phyloP scores from a whole-genome alignment of 2,113 vertebrate genomes.

The Syrmaticus mikado region DNA sequence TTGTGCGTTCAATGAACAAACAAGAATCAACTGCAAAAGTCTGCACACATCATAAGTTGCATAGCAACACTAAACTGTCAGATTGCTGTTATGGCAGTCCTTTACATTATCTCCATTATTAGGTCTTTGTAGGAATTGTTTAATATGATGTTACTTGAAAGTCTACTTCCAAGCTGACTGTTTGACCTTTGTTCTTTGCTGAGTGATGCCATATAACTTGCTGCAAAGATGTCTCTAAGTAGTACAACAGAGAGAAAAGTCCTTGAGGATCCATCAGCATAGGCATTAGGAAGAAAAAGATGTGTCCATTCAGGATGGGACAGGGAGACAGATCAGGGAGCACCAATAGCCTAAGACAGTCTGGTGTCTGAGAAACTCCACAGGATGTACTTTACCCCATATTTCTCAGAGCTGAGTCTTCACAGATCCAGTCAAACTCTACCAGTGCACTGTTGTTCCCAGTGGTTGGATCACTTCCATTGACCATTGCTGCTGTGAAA shows the following conservation, averaged over 20 bases:
- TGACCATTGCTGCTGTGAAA: neutral
- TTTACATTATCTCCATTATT: slow-evolving; percentile 44
- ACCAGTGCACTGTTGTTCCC: neutral
- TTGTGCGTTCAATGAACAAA: slow-evolving; percentile 57
- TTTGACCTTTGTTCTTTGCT: neutral
- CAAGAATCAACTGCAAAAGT: slow-evolving; percentile 66
- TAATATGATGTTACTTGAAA: neutral
- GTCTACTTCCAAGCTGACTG: neutral
- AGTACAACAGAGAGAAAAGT: neutral
- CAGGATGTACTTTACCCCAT: neutral
- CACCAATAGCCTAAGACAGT: neutral
- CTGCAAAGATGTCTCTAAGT: neutral
- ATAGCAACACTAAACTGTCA: slow-evolving; percentile 78
- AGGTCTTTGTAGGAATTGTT: neutral
- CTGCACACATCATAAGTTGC: slow-evolving; percentile 72
- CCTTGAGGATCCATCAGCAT: neutral
- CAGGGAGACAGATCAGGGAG: neutral
- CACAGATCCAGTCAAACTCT: neutral
- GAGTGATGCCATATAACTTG: neutral
- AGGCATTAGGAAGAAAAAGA: neutral
- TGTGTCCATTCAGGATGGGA: neutral
- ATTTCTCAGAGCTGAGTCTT: neutral
- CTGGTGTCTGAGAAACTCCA: neutral
- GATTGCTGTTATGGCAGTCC: slow-evolving; percentile 68
- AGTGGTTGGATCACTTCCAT: neutral